Evolutionary conservation across 2,797 vertebrate genomes (phyloP), one percentile per base, ranked within the genome.

Genomic region (Tympanoctomys barrerae): DNA sequence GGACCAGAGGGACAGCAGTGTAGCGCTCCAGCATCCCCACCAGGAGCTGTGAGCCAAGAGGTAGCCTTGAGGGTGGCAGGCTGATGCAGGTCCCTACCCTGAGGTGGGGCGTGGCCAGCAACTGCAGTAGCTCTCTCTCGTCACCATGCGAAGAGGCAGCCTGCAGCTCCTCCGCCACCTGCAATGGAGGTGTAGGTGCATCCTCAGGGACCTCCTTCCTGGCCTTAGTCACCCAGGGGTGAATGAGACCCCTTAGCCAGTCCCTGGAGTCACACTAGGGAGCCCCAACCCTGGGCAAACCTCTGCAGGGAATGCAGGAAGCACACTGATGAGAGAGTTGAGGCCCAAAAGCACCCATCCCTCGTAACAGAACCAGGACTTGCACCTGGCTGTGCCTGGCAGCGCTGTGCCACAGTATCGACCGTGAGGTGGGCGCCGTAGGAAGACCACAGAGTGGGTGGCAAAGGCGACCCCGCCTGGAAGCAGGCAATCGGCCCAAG

Each of bases 131-230:
- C 89, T 99, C 99, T 94, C 98, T 98, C 97, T 99, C 99, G 0
- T 99, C 99, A 0, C 98, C 98, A 95, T 98, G 99, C 97, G 99
- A 98, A 0, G 98, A 98, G 66, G 99, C 98, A 0, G 98, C 99
- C 98, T 99, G 99, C 95, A 99, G 98, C 97, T 99, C 99, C 92
- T 99, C 99, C 92, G 99, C 99, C 95, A 99, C 98, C 99, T 99
- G 98, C 18, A 94, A 96, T 91, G 96, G 14, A 96, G 68, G 28
- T 16, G 33, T 46, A 94, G n/a, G 86, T 2, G 12, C 3, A 2
- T 26, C 71, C 71, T 46, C 71, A 28, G 39, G 68, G 68, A 36
- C n/a, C 61, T 21, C 33, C 42, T 78, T 70, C 84, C 71, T 6
- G 31, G 39, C 11, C n/a, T 24, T 42, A n/a, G 73, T 31, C 54